Evolutionary conservation across 2,797 vertebrate species (phyloP).

Genomic region (Scomberomorus guttatus): DNA sequence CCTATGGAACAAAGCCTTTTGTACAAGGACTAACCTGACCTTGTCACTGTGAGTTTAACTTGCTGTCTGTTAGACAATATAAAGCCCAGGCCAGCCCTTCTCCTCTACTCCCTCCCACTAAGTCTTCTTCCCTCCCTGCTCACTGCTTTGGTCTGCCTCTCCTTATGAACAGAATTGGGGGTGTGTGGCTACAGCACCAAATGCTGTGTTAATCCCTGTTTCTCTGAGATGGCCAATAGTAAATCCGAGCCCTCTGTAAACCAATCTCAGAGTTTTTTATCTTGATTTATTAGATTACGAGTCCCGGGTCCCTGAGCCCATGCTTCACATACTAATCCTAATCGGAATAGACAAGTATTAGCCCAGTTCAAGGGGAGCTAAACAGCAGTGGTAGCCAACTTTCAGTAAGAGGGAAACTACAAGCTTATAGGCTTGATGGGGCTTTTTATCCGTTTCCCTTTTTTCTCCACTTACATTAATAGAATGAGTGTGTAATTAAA

Average conservation of each 20-base stretch:
- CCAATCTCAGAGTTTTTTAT: constrained; percentile 90
- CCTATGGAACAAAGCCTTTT: constrained; percentile 94
- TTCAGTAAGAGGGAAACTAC: constrained; percentile 81
- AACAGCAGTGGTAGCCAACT: constrained; percentile 83
- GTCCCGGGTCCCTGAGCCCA: constrained; percentile 86
- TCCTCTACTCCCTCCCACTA: constrained; percentile 74
- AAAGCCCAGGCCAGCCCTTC: constrained; percentile 80
- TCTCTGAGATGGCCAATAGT: constrained; percentile 86
- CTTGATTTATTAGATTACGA: constrained; percentile 93
- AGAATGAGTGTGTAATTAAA: constrained; percentile 86
- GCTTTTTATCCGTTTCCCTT: constrained; percentile 80
- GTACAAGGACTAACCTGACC: constrained; percentile 93
- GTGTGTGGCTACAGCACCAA: constrained; percentile 82
- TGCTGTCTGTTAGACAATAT: constrained; percentile 90
- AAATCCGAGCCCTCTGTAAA: constrained; percentile 92
- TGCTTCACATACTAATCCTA: constrained; percentile 90
- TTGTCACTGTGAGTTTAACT: constrained; percentile 97
- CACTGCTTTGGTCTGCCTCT: constrained; percentile 36
- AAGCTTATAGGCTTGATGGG: constrained; percentile 77
- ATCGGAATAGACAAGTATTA: constrained; percentile 93
- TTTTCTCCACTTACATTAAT: constrained; percentile 82
- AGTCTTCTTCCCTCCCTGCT: constrained; percentile 71
- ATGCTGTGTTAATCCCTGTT: constrained; percentile 90
- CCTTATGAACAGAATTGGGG: constrained; percentile 72
- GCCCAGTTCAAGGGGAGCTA: constrained; percentile 88